phyloP scores from a whole-genome alignment of 2,113 vertebrate species.

The Grantiella picta region DNA sequence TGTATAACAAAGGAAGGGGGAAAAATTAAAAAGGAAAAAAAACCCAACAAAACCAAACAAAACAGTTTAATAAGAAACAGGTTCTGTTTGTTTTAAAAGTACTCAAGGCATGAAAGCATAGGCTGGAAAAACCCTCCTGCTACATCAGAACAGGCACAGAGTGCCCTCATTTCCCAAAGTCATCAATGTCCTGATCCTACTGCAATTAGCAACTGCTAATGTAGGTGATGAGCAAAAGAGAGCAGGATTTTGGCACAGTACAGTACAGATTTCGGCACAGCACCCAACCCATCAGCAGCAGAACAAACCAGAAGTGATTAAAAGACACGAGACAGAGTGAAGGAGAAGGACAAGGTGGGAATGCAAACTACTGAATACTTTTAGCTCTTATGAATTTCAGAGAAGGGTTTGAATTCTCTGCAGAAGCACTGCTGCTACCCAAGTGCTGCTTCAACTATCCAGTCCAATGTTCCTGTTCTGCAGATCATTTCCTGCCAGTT shows the following conservation, averaged over 20 bases:
- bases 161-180: slow-evolving; percentile 27
- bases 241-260: background rate
- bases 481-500: background rate
- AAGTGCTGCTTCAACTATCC: background rate
- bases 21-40: background rate
- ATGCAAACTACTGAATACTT: background rate
- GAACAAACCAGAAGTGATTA: background rate
- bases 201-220: background rate
- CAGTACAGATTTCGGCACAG: background rate
- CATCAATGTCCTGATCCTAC: background rate
- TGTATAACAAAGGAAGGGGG: slow-evolving; percentile 44
- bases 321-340: background rate
- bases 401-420: background rate
- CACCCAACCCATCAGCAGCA: background rate
- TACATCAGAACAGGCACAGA: background rate
- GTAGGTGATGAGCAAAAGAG: background rate
- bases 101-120: background rate
- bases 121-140: background rate
- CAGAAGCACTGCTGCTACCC: background rate
- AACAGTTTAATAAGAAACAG: background rate
- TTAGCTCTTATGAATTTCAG: background rate
- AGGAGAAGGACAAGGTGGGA: background rate
- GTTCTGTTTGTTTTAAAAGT: background rate
- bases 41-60: background rate
- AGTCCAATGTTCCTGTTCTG: background rate